Conservation (phyloP, 2,888 invertebrate genomes). For the Noctua janthe region DNA sequence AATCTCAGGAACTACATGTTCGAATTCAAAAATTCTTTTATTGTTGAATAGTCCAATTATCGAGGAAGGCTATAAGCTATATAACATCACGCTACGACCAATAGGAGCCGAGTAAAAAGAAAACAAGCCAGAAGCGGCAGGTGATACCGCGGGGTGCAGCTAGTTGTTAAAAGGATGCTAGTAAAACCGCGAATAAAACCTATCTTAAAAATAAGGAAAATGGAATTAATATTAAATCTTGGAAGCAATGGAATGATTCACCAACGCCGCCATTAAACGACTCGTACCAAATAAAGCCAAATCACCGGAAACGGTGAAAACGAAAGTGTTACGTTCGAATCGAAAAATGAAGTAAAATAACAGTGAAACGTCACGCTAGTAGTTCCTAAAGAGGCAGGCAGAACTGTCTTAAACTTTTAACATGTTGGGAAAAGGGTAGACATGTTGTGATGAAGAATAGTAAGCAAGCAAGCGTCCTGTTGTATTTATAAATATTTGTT, state of each 20-base stretch:
- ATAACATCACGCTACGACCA: too few species aligned
- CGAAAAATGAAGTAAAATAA: background rate
- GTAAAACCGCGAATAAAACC: background rate
- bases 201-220: background rate
- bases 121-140: too few species aligned
- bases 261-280: background rate
- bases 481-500: too few species aligned
- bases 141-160: too few species aligned
- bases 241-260: conserved; percentile 11
- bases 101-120: too few species aligned
- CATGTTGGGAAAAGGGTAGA: background rate
- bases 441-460: too few species aligned
- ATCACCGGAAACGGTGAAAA: conserved; percentile 29
- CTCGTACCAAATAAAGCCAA: conserved; percentile 12
- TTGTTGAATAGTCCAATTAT: too few species aligned
- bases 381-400: background rate
- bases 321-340: conserved; percentile 16
- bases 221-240: background rate
- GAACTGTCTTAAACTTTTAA: background rate
- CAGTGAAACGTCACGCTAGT: background rate
- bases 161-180: background rate
- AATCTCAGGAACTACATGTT: too few species aligned
- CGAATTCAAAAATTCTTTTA: too few species aligned
- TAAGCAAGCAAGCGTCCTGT: too few species aligned
- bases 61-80: too few species aligned